Evolutionary conservation across 2,113 vertebrate genomes (phyloP).

Genomic region (Hepsetus odoe): DNA sequence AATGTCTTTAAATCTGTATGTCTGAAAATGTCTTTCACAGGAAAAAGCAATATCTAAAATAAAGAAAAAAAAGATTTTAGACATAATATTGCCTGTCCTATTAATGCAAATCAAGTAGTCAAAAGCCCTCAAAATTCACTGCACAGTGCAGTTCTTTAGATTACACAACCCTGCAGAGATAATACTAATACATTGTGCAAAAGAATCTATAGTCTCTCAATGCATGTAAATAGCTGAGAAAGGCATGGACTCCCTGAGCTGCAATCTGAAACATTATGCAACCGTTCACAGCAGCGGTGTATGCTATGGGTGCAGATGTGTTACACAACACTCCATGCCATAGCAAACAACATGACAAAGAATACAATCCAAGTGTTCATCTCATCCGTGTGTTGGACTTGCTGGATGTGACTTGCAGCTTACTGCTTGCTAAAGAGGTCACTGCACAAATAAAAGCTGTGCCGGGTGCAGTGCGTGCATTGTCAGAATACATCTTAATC

Average conservation of each 20-base stretch:
- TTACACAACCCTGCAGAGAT: background rate
- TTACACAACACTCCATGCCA: background rate
- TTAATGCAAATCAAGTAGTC: background rate
- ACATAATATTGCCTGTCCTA: background rate
- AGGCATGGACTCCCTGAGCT: background rate
- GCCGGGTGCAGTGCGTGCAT: conserved; percentile 1
- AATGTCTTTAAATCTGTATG: too few species aligned
- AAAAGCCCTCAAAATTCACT: background rate
- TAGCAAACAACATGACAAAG: background rate
- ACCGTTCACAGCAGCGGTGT: background rate
- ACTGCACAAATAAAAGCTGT: conserved; percentile 17
- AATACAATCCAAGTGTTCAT: background rate
- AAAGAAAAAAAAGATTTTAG: too few species aligned
- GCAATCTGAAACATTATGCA: conserved; percentile 17
- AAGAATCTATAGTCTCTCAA: background rate
- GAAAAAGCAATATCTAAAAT: too few species aligned
- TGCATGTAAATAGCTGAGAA: background rate
- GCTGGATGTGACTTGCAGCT: conserved; percentile 36
- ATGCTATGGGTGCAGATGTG: background rate
- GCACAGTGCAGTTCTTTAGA: background rate
- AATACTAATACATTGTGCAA: background rate
- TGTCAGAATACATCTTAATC: conserved; percentile 45
- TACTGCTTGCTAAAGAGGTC: conserved; percentile 41
- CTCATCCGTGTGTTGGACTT: conserved; percentile 15
- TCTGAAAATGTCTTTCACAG: too few species aligned